Conservation (phyloP, 2,888 invertebrate species). For the Pteria penguin region DNA sequence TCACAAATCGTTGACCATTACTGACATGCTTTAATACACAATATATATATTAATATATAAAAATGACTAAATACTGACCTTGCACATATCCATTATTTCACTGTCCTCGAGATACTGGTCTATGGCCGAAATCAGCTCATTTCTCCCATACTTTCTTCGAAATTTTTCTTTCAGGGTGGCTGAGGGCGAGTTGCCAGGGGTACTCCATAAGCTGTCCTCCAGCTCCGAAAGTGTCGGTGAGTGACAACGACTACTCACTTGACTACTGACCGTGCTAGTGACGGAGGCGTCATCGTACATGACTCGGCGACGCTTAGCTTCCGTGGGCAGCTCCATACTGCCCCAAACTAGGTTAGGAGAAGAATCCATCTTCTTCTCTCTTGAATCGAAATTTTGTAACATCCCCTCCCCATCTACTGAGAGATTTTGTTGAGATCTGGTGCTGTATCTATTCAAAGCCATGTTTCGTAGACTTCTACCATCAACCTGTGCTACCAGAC, state of each 20-base stretch:
- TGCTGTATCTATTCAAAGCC: neutral
- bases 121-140: conserved; percentile 93
- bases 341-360: conserved; percentile 1
- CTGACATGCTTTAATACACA: too few species aligned
- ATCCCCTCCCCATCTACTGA: neutral
- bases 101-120: conserved; percentile 97
- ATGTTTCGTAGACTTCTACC: too few species aligned
- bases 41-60: neutral
- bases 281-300: conserved; percentile 56
- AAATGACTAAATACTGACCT: conserved; percentile 80
- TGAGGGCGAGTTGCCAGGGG: conserved; percentile 67
- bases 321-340: conserved; percentile 58
- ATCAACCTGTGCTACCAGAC: too few species aligned
- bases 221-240: conserved; percentile 64
- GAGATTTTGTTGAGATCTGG: neutral
- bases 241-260: conserved; percentile 67
- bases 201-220: conserved; percentile 65
- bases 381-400: conserved; percentile 17
- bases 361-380: conserved; percentile 4
- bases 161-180: conserved; percentile 70
- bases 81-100: conserved; percentile 93
- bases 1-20: too few species aligned
- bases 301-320: conserved; percentile 67
- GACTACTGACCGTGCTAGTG: conserved; percentile 56
- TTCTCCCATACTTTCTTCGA: conserved; percentile 83